Percentiles rank a stretch among this genome's conserved stretches.
Conservation (phyloP, 2,113 vertebrate species). For the Jaculus jaculus region DNA sequence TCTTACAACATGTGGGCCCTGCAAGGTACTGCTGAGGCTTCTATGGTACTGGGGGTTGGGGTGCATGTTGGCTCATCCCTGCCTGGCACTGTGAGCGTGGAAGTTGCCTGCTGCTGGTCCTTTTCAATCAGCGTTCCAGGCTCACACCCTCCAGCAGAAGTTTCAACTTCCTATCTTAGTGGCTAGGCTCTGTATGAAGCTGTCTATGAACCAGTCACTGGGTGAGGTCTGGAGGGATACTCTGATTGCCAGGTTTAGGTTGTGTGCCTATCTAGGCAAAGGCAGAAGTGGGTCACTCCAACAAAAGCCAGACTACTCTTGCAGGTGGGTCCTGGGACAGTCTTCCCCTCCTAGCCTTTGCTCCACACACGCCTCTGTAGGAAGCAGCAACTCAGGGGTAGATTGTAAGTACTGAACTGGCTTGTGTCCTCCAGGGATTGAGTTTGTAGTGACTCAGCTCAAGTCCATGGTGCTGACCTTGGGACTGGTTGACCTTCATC, state of each 20-base stretch:
- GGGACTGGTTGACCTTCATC: slow-evolving; percentile 91
- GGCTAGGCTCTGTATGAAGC: background rate
- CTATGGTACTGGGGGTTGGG: fast-evolving
- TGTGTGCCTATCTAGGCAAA: background rate
- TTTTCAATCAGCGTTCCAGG: background rate
- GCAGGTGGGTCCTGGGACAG: background rate
- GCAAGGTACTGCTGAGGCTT: slow-evolving; percentile 86
- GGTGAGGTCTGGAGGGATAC: background rate
- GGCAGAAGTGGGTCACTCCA: background rate
- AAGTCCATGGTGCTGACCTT: slow-evolving; percentile 95
- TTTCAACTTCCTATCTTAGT: background rate
- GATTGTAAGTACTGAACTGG: background rate
- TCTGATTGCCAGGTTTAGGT: background rate
- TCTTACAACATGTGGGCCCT: slow-evolving; percentile 97
- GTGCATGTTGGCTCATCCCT: background rate
- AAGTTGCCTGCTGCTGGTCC: background rate
- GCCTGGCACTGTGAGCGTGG: background rate
- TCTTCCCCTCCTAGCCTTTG: background rate
- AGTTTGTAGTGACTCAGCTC: slow-evolving; percentile 94
- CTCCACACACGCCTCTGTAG: background rate
- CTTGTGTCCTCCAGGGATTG: slow-evolving; percentile 88
- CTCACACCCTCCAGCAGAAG: background rate
- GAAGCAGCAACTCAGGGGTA: background rate
- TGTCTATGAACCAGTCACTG: background rate
- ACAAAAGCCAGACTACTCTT: background rate